Conservation (phyloP, 1,140 invertebrate species). For the Drosophila tropicalis region DNA sequence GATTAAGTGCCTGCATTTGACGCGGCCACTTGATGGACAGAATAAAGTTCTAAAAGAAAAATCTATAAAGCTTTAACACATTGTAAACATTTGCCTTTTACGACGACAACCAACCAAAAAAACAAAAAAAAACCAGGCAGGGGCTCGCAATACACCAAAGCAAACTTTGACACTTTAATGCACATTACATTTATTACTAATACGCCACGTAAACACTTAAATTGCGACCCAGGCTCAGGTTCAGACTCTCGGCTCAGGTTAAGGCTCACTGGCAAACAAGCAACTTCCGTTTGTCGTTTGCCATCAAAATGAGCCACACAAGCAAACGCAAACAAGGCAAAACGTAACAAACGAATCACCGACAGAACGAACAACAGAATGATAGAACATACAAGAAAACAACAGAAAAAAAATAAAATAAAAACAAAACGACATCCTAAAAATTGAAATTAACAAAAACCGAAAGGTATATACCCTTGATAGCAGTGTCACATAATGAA, state of each 20-base stretch:
- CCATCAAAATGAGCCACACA: slow-evolving; percentile 62
- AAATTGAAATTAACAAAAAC: slow-evolving; percentile 33
- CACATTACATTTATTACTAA: slow-evolving; percentile 81
- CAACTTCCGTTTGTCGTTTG: slow-evolving; percentile 53
- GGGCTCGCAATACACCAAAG: not conserved
- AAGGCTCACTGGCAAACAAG: slow-evolving; percentile 60
- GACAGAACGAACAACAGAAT: not conserved
- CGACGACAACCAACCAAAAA: slow-evolving; percentile 17
- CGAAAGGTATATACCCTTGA: slow-evolving; percentile 20
- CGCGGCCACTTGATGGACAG: slow-evolving; percentile 52
- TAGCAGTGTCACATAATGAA: too few species aligned
- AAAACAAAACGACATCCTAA: slow-evolving; percentile 41
- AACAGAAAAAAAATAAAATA: not conserved
- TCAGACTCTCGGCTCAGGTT: not conserved
- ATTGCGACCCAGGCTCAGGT: slow-evolving; percentile 30
- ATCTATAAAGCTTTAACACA: slow-evolving; percentile 63
- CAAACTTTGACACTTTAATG: slow-evolving; percentile 55
- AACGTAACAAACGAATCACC: slow-evolving; percentile 32
- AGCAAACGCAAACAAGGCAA: slow-evolving; percentile 39
- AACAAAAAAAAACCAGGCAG: not conserved
- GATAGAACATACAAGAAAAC: not conserved
- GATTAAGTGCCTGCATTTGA: slow-evolving; percentile 78
- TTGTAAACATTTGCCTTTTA: slow-evolving; percentile 67
- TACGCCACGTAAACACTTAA: slow-evolving; percentile 81
- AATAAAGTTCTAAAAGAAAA: slow-evolving; percentile 67